A percentile compares a stretch with the other conserved stretches of the same genome.
phyloP scores from a whole-genome alignment of 2,888 invertebrate genomes.

The Asteroscopus sphinx region DNA sequence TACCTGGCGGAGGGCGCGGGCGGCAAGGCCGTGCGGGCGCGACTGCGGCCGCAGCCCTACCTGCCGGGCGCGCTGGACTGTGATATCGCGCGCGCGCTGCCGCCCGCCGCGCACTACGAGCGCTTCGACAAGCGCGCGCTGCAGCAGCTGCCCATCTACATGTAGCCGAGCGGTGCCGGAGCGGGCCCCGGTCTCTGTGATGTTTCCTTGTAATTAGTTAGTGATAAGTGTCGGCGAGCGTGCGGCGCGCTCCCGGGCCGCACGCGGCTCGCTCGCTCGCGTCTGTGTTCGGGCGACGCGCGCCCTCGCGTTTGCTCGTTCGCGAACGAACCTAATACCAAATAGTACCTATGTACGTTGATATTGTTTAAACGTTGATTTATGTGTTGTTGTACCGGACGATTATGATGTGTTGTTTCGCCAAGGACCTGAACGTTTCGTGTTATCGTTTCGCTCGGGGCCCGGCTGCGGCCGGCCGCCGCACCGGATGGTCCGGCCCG shows the following conservation, averaged over 20 bases:
- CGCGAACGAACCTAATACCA: conserved; percentile 79
- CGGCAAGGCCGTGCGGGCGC: conserved; percentile 70
- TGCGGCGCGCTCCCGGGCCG: conserved; percentile 53
- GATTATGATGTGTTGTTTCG: conserved; percentile 67
- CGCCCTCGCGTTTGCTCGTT: conserved; percentile 53
- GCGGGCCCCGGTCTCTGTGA: conserved; percentile 78
- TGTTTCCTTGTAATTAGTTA: conserved; percentile 84
- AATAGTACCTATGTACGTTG: conserved; percentile 86
- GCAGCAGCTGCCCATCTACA: conserved; percentile 88
- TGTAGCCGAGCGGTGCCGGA: conserved; percentile 78
- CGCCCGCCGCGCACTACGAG: conserved; percentile 80
- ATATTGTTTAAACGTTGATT: conserved; percentile 85
- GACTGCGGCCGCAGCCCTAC: conserved; percentile 77
- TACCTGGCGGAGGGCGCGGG: conserved; percentile 65
- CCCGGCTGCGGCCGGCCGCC: conserved; percentile 52
- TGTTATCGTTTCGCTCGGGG: conserved; percentile 53
- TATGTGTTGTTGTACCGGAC: conserved; percentile 82
- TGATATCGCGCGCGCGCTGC: conserved; percentile 84
- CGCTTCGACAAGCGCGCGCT: conserved; percentile 87
- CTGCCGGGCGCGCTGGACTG: conserved; percentile 78
- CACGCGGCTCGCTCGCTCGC: conserved; percentile 49
- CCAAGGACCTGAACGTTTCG: conserved; percentile 62
- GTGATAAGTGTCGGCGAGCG: conserved; percentile 74
- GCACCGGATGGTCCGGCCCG: conserved; percentile 16
- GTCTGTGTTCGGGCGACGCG: conserved; percentile 59